Percentiles rank a stretch among this genome's conserved stretches.
phyloP scores from a whole-genome alignment of 2,797 vertebrate species.

The Chelmon rostratus region DNA sequence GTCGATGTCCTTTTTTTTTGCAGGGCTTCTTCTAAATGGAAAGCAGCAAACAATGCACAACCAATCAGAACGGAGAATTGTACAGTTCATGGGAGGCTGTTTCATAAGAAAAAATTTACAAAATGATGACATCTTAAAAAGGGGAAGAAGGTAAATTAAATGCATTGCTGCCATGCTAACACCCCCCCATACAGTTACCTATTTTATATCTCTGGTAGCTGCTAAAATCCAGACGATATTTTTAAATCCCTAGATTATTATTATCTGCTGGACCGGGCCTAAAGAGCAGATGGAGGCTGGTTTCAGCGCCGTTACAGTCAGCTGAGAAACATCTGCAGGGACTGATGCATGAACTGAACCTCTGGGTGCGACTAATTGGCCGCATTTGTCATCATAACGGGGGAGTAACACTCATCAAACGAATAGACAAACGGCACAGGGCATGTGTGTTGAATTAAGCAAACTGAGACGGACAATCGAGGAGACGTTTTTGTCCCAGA shows the following conservation, averaged over 20 bases:
- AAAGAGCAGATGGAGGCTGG: constrained; percentile 45
- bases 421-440: neutral
- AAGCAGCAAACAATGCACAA: neutral
- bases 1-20: neutral
- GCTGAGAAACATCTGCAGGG: constrained; percentile 56
- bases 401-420: constrained; percentile 1
- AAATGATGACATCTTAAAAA: too few species aligned
- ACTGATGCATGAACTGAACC: constrained; percentile 30
- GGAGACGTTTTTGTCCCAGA: neutral
- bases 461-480: neutral
- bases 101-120: neutral
- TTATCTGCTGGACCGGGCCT: constrained; percentile 4
- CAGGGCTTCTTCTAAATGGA: neutral
- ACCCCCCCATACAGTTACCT: neutral
- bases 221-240: constrained; percentile 4
- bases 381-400: constrained; percentile 48
- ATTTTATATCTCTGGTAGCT: neutral
- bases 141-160: neutral
- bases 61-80: neutral
- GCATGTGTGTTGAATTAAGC: constrained; percentile 17
- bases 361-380: constrained; percentile 38
- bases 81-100: neutral
- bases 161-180: too few species aligned
- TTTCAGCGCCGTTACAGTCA: too few species aligned
- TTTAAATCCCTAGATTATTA: neutral